A percentile compares a stretch with the other conserved stretches of the same genome.
phyloP scores from a whole-genome alignment of 2,888 invertebrate genomes.

The Acrocyrtus sp. region DNA sequence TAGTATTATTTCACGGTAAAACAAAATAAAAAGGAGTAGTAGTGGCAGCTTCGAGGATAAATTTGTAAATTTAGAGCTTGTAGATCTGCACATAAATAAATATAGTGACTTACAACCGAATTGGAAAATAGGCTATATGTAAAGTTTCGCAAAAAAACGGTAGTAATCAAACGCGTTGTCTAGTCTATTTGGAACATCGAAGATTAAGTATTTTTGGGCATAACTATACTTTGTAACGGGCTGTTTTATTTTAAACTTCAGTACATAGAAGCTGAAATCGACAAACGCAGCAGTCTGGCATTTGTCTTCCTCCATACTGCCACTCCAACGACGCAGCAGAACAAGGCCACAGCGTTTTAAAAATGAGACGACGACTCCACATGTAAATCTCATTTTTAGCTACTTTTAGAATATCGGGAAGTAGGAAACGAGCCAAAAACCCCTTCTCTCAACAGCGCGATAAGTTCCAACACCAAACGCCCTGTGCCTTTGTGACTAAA shows the following conservation, averaged over 20 bases:
- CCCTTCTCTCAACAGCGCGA: conserved; percentile 31
- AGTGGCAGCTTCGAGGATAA: background rate
- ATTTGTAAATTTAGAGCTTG: too few relatives aligned
- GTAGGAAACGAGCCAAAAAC: conserved; percentile 56
- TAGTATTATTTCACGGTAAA: background rate
- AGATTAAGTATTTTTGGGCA: conserved; percentile 13
- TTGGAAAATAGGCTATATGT: background rate
- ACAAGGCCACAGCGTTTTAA: conserved; percentile 41
- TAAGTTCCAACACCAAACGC: conserved; percentile 16
- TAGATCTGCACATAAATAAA: background rate
- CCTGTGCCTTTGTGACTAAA: conserved; percentile 33
- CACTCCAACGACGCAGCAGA: conserved; percentile 10
- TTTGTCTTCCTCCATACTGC: conserved; percentile 1
- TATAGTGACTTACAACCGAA: too few relatives aligned
- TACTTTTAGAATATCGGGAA: conserved; percentile 60
- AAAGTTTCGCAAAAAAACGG: background rate
- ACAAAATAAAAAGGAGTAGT: background rate
- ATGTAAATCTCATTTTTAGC: conserved; percentile 52
- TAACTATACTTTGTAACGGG: background rate
- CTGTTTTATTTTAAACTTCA: conserved; percentile 16
- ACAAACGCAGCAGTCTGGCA: conserved; percentile 8
- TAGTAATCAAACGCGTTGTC: conserved; percentile 11
- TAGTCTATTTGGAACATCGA: conserved; percentile 26
- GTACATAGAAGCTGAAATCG: conserved; percentile 33
- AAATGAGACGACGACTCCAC: conserved; percentile 31